Percentiles rank a stretch among this genome's conserved stretches.
phyloP scores from a whole-genome alignment of 2,113 vertebrate species.

The Mus spicilegus region DNA sequence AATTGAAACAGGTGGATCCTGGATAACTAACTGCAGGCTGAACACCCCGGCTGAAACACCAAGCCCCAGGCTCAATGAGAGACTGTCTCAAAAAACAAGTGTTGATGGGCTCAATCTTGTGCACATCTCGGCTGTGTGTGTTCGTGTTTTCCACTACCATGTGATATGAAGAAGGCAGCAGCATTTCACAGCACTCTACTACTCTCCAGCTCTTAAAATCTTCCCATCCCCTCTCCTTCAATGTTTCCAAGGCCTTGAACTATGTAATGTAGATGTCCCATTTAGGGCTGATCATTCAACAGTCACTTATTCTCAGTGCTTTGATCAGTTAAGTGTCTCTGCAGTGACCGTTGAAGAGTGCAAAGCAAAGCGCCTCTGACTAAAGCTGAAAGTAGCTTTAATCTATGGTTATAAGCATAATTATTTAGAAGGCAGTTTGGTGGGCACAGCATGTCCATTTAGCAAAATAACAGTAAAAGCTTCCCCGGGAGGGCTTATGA shows the following conservation, averaged over 20 bases:
- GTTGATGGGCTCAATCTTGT: not conserved
- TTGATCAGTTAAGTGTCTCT: not conserved
- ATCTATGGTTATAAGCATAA: not conserved
- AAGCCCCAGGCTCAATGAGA: not conserved
- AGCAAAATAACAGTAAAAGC: not conserved
- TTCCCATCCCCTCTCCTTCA: not conserved
- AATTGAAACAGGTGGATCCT: not conserved
- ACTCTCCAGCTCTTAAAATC: not conserved
- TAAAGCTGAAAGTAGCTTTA: not conserved
- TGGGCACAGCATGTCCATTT: not conserved
- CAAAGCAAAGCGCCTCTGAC: not conserved
- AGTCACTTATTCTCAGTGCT: not conserved
- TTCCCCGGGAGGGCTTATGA: not conserved
- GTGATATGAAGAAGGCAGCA: not conserved
- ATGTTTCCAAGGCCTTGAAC: not conserved
- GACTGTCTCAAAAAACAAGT: not conserved
- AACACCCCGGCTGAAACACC: not conserved
- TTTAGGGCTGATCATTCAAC: not conserved
- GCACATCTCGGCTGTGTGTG: no score
- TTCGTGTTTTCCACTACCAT: not conserved
- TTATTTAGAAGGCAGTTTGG: constrained; percentile 7
- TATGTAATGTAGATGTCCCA: not conserved
- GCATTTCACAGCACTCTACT: not conserved
- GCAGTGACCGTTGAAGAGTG: not conserved
- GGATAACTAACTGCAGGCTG: not conserved